Percentiles rank a stretch among this genome's conserved stretches.
phyloP scores from a whole-genome alignment of 1,140 invertebrate species.

The Meloidogyne chitwoodi region DNA sequence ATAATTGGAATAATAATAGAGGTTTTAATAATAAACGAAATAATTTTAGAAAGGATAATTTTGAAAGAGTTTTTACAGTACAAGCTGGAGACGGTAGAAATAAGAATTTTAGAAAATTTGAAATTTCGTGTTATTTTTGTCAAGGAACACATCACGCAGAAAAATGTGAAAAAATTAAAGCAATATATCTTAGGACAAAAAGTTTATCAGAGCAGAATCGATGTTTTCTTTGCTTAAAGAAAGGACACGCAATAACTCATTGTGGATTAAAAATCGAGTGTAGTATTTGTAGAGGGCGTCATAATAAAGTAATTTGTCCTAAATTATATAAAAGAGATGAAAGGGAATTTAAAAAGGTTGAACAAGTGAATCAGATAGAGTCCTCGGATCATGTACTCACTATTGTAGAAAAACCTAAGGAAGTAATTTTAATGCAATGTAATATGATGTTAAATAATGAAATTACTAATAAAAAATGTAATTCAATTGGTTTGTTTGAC shows the following conservation, averaged over 20 bases:
- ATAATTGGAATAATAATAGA: background rate
- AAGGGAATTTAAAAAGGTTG: background rate
- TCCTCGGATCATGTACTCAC: too few relatives aligned
- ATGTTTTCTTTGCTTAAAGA: background rate
- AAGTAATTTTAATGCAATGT: too few relatives aligned
- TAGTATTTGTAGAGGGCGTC: background rate
- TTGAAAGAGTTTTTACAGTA: too few relatives aligned
- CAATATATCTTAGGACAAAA: background rate
- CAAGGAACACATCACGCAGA: background rate
- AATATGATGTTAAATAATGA: too few relatives aligned
- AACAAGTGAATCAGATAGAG: too few relatives aligned
- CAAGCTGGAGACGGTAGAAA: too few relatives aligned
- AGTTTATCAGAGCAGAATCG: background rate
- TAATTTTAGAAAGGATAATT: too few relatives aligned
- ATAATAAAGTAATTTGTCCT: slow-evolving; percentile 2
- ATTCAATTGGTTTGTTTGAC: too few relatives aligned
- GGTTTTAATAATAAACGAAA: background rate
- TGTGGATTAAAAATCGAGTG: background rate
- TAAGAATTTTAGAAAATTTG: background rate
- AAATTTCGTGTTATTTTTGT: background rate
- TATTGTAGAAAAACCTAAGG: too few relatives aligned
- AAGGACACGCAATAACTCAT: background rate
- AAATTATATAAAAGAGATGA: background rate
- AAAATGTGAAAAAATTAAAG: background rate
- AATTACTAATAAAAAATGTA: too few relatives aligned